A percentile compares a stretch with the other conserved stretches of the same genome.
Conservation (phyloP, 2,888 invertebrate species). For the Tipula helvola region DNA sequence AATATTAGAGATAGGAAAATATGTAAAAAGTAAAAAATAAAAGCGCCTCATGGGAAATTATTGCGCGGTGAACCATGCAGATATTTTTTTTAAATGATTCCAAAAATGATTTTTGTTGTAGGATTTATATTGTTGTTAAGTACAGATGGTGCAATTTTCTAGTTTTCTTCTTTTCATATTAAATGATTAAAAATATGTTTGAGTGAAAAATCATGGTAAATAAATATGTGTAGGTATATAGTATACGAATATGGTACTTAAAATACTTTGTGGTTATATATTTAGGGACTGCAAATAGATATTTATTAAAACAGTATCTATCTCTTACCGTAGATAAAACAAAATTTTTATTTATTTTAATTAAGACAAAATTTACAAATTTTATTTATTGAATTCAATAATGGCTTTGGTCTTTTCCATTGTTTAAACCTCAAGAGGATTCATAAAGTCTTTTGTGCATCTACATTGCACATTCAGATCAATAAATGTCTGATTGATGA, state of each 20-base stretch:
- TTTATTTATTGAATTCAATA: neutral
- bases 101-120: neutral
- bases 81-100: neutral
- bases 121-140: neutral
- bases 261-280: neutral
- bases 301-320: neutral
- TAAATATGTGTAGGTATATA: neutral
- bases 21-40: neutral
- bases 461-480: neutral
- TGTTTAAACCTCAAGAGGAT: neutral
- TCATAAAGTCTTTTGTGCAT: neutral
- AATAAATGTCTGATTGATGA: neutral
- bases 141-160: neutral
- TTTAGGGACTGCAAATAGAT: neutral
- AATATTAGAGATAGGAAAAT: neutral
- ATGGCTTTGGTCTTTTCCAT: neutral
- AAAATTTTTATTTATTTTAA: neutral
- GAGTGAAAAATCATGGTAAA: neutral
- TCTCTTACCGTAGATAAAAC: neutral
- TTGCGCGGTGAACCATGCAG: neutral
- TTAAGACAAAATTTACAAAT: neutral
- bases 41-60: neutral
- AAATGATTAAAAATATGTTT: slow-evolving; percentile 4
- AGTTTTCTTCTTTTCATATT: neutral
- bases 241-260: neutral